phyloP scores from a whole-genome alignment of 2,797 vertebrate genomes.

The Gymnodraco acuticeps region DNA sequence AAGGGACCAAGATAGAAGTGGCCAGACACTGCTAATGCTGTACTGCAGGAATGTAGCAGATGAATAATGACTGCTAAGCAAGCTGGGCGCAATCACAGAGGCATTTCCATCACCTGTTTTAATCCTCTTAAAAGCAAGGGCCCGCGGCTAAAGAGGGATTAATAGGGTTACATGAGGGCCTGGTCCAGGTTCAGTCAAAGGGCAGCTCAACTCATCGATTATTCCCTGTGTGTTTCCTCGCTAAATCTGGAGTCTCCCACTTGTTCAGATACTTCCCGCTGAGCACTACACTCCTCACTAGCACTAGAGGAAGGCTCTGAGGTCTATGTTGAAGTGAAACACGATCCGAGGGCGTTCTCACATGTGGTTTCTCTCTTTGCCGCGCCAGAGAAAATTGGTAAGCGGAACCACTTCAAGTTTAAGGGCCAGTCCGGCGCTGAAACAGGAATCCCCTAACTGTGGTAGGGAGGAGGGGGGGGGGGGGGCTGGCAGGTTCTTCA shows the following conservation, averaged over 20 bases:
- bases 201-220: constrained; percentile 43
- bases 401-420: constrained; percentile 61
- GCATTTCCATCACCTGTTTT: constrained; percentile 63
- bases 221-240: neutral
- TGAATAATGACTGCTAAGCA: constrained; percentile 16
- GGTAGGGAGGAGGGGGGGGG: neutral
- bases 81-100: constrained; percentile 41
- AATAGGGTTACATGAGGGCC: constrained; percentile 60
- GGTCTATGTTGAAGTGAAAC: constrained; percentile 34
- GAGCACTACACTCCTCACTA: neutral
- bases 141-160: constrained; percentile 57
- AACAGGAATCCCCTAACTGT: constrained; percentile 50
- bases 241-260: neutral
- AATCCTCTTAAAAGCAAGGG: constrained; percentile 65
- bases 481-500: constrained; percentile 43
- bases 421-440: constrained; percentile 40
- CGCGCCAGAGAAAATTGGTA: constrained; percentile 49
- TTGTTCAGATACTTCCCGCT: neutral
- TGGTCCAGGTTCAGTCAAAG: constrained; percentile 54
- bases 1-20: neutral
- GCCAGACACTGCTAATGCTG: neutral
- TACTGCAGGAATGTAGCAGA: neutral
- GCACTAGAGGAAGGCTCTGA: neutral
- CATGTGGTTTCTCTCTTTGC: constrained; percentile 56
- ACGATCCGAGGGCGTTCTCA: constrained; percentile 42